A percentile compares a stretch with the other conserved stretches of the same genome.
Evolutionary conservation across 2,888 invertebrate species (phyloP).

Genomic region (Acrobasis repandana): DNA sequence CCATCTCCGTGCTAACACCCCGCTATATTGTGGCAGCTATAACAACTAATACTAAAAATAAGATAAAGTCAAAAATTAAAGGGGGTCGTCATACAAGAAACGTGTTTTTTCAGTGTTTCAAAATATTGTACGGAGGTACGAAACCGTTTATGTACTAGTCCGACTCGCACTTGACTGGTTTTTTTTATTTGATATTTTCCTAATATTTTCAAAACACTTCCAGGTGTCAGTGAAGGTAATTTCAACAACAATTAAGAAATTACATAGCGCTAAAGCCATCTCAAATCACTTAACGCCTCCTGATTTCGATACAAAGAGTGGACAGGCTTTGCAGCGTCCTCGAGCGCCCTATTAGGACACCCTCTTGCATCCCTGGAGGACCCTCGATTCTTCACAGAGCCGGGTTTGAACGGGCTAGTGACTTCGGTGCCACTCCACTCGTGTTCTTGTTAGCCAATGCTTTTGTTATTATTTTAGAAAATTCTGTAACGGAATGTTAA

Average conservation of each 20-base stretch:
- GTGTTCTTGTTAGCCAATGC: slow-evolving; percentile 49
- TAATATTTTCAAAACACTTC: too few relatives aligned
- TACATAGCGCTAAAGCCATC: not conserved
- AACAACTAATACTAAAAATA: too few relatives aligned
- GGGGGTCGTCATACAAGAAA: too few relatives aligned
- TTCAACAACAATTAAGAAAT: not conserved
- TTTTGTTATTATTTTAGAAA: slow-evolving; percentile 39
- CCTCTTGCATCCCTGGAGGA: slow-evolving; percentile 54
- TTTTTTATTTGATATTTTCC: too few relatives aligned
- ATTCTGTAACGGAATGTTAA: not conserved
- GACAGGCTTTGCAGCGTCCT: slow-evolving; percentile 45
- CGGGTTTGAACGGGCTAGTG: slow-evolving; percentile 63
- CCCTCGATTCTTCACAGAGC: slow-evolving; percentile 63
- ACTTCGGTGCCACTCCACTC: slow-evolving; percentile 46
- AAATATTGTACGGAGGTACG: too few relatives aligned
- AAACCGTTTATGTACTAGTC: too few relatives aligned
- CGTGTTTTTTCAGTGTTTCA: too few relatives aligned
- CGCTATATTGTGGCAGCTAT: too few relatives aligned
- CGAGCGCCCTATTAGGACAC: slow-evolving; percentile 53
- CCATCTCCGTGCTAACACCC: too few relatives aligned
- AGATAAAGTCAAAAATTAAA: too few relatives aligned
- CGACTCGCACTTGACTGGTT: too few relatives aligned
- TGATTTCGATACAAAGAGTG: slow-evolving; percentile 36
- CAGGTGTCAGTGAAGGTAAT: too few relatives aligned
- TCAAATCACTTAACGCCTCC: slow-evolving; percentile 16